Evolutionary conservation across 2,113 vertebrate genomes (phyloP).

Genomic region (Morone chrysops): DNA sequence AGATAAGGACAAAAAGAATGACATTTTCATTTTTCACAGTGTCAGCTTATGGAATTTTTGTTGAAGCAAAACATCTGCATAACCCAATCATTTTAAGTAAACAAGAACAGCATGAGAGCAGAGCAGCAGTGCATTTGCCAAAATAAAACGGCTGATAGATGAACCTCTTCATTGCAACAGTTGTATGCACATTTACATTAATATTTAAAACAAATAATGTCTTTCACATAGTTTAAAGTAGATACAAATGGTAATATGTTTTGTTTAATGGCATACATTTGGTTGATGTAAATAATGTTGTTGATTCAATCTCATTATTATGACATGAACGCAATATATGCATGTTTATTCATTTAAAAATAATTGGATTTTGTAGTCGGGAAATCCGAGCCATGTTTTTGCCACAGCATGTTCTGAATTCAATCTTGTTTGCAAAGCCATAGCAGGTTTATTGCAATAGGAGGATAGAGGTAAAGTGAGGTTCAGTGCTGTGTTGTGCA

Average conservation of each 20-base stretch:
- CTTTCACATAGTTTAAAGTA: slow-evolving; percentile 15
- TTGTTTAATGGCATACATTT: slow-evolving; percentile 17
- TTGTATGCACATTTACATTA: slow-evolving; percentile 28
- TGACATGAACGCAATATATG: neutral
- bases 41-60: slow-evolving; percentile 44
- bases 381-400: neutral
- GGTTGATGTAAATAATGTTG: slow-evolving; percentile 12
- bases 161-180: slow-evolving; percentile 26
- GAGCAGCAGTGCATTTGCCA: slow-evolving; percentile 57
- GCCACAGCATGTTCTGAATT: slow-evolving; percentile 19
- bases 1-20: neutral
- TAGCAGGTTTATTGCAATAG: neutral
- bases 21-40: slow-evolving; percentile 49
- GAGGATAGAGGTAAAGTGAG: slow-evolving; percentile 1
- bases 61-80: slow-evolving; percentile 61
- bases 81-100: slow-evolving; percentile 62
- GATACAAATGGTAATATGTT: slow-evolving; percentile 41
- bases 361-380: neutral
- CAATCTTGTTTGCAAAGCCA: neutral
- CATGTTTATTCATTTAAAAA: neutral
- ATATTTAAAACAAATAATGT: slow-evolving; percentile 45
- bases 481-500: slow-evolving; percentile 12
- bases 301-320: slow-evolving; percentile 1
- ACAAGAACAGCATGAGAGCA: slow-evolving; percentile 58
- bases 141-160: slow-evolving; percentile 63